Evolutionary conservation across 2,888 invertebrate genomes (phyloP).

Genomic region (Tethea ocularis): DNA sequence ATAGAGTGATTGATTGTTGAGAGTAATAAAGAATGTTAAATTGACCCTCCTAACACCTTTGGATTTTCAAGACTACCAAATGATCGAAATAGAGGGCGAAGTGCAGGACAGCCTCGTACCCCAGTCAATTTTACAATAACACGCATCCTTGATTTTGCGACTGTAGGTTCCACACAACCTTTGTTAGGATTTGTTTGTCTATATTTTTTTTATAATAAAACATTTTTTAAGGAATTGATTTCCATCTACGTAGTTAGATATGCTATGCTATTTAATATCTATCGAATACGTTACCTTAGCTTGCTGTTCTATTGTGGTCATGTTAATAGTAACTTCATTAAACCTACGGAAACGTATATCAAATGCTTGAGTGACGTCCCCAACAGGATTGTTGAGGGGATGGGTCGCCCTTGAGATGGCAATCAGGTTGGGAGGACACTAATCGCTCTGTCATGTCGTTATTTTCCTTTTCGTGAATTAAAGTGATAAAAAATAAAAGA

Average conservation of each 20-base stretch:
- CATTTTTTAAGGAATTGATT: too few species aligned
- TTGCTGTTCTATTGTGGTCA: conserved; percentile 8
- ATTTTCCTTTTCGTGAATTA: conserved; percentile 9
- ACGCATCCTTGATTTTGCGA: too few species aligned
- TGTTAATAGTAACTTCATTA: conserved; percentile 29
- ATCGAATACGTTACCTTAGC: conserved; percentile 4
- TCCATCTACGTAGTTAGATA: neutral
- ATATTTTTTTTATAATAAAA: too few species aligned
- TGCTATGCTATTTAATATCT: neutral
- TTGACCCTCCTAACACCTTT: too few species aligned
- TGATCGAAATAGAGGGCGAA: too few species aligned
- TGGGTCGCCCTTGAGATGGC: conserved; percentile 34
- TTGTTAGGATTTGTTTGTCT: too few species aligned
- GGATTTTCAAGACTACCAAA: too few species aligned
- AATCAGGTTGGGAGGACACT: conserved; percentile 32
- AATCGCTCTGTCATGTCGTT: conserved; percentile 15
- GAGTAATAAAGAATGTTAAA: too few species aligned
- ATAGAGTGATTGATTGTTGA: too few species aligned
- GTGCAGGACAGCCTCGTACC: too few species aligned
- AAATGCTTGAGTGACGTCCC: conserved; percentile 39
- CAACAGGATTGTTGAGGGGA: conserved; percentile 31
- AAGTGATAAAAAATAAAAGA: conserved; percentile 6
- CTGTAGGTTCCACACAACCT: too few species aligned
- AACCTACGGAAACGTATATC: conserved; percentile 32
- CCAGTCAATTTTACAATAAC: too few species aligned